phyloP scores from a whole-genome alignment of 2,113 vertebrate species.

The Rousettus leschenaultii region DNA sequence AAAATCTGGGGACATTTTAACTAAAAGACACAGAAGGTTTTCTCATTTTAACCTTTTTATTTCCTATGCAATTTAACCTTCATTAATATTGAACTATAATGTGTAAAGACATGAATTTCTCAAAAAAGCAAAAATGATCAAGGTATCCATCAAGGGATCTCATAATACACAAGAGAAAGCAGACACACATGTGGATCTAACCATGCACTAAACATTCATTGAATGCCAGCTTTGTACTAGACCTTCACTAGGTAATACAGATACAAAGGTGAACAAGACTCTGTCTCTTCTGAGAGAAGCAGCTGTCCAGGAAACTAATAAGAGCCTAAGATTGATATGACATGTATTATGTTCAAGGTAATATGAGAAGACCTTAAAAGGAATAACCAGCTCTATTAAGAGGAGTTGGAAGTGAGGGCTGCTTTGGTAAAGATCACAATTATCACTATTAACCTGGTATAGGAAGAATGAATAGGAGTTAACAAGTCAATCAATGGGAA shows the following conservation, averaged over 20 bases:
- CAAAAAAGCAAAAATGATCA: neutral
- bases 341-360: neutral
- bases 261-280: neutral
- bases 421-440: neutral
- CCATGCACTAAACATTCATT: neutral
- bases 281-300: neutral
- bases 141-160: neutral
- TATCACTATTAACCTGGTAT: neutral
- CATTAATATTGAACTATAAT: conserved; percentile 38
- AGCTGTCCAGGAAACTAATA: neutral
- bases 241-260: neutral
- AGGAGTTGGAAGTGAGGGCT: neutral
- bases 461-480: neutral
- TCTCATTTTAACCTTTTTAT: conserved; percentile 11
- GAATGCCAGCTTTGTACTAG: neutral
- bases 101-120: neutral
- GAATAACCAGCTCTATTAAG: neutral
- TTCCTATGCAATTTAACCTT: conserved; percentile 25
- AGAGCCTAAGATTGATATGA: neutral
- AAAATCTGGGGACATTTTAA: neutral
- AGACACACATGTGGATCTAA: neutral
- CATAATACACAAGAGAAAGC: conserved; percentile 10
- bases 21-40: conserved; percentile 10
- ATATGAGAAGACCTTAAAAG: neutral
- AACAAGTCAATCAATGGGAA: neutral